Conservation (phyloP, 2,797 vertebrate genomes). For the Saxicola maurus region DNA sequence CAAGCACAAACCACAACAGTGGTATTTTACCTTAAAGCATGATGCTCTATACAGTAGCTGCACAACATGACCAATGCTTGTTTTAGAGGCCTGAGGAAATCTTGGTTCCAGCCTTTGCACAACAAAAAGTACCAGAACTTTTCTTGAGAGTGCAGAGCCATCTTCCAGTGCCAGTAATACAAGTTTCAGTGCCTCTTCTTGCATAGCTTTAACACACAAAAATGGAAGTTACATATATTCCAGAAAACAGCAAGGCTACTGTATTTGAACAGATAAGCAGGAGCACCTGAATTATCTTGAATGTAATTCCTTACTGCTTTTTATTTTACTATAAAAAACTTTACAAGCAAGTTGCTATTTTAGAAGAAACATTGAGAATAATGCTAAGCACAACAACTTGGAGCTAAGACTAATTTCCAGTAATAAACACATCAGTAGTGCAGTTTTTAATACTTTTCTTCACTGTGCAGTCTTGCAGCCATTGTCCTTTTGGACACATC, state of each 20-base stretch:
- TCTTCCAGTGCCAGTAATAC: conserved; percentile 93
- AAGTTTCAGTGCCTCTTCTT: conserved; percentile 93
- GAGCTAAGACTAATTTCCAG: neutral
- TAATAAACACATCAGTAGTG: neutral
- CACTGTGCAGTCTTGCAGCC: neutral
- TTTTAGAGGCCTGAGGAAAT: conserved; percentile 96
- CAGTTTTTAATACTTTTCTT: neutral
- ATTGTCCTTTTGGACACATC: neutral
- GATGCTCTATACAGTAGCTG: conserved; percentile 95
- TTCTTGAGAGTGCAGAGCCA: conserved; percentile 92
- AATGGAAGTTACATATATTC: neutral
- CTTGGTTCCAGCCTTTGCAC: conserved; percentile 93
- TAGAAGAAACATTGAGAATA: neutral
- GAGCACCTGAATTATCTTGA: neutral
- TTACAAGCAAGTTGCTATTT: neutral
- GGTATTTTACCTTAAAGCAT: conserved; percentile 88
- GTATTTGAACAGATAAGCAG: neutral
- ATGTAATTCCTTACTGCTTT: neutral
- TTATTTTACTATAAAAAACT: neutral
- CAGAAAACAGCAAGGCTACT: neutral
- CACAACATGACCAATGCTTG: conserved; percentile 95
- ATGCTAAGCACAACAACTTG: neutral
- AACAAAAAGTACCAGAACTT: conserved; percentile 94
- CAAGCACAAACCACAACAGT: neutral
- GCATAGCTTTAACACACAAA: conserved; percentile 82